Evolutionary conservation across 2,888 invertebrate genomes (phyloP).

Genomic region (Arge pagana): DNA sequence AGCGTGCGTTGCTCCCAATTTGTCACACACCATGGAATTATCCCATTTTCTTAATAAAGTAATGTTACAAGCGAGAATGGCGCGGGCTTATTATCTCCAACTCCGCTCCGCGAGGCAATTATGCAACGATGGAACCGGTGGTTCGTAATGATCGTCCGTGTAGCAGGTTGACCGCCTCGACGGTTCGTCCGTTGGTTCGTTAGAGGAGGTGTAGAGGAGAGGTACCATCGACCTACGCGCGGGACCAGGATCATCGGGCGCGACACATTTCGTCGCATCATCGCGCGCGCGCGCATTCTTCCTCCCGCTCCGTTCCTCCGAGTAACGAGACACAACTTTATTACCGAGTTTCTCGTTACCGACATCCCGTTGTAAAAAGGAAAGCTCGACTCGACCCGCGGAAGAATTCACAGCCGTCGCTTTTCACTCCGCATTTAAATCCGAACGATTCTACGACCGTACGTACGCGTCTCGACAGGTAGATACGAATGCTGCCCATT

Average conservation of each 20-base stretch:
- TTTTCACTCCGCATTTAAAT: conserved; percentile 17
- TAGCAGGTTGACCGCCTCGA: too few species aligned
- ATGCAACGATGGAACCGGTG: too few species aligned
- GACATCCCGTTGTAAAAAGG: conserved; percentile 18
- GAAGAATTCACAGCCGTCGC: conserved; percentile 12
- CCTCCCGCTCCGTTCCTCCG: conserved; percentile 10
- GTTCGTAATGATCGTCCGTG: too few species aligned
- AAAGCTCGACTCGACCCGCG: conserved; percentile 11
- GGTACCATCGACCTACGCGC: too few species aligned
- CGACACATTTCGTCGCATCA: conserved; percentile 13
- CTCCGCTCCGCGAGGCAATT: conserved; percentile 34
- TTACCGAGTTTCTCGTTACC: conserved; percentile 27
- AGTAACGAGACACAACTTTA: conserved; percentile 31
- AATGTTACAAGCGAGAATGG: conserved; percentile 41
- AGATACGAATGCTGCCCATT: too few species aligned
- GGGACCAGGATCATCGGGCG: neutral
- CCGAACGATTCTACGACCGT: neutral
- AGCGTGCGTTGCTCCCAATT: conserved; percentile 56
- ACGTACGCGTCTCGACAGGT: too few species aligned
- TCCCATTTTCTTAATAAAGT: conserved; percentile 55
- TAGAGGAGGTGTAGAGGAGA: too few species aligned
- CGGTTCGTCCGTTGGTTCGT: too few species aligned
- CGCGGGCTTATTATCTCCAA: conserved; percentile 33
- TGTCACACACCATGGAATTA: conserved; percentile 57
- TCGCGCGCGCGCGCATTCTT: conserved; percentile 24